Base-by-base conservation (phyloP, 2,113 vertebrate genomes). In the Elanoides forficatus region DNA sequence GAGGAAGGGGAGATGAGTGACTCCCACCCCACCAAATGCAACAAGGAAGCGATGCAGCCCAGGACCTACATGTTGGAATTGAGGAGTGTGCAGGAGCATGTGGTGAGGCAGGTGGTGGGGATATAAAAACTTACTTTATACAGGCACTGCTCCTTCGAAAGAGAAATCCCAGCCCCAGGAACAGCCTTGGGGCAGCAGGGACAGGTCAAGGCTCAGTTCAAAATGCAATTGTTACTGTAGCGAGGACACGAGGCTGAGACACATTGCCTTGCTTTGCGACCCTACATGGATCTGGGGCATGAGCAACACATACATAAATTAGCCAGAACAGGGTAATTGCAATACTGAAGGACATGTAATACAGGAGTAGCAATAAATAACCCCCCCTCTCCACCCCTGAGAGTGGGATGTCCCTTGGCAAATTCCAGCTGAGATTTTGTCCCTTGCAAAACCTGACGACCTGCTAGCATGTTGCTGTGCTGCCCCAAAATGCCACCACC, bases 41-140 rank as follows among this genome's bases (percentile, higher is more conserved):
- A 1, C 7, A 0, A 1, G 53, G 47, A 76, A 36, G 22, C 2
- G 1, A 23, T 34, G 59, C 7, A 4, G 48, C 38, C 50, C 2
- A 2, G 60, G 19, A 81, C 16, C 43, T 65, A 32, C 55, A 3
- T 25, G 36, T 19, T 67, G 79, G n/a, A 82, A 38, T 11, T 10
- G 36, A 43, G 86, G 20, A 20, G 14, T 13, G 43, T 7, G n/a
- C 1, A 0, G 42, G 25, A 7, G 17, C 30, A 0, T 12, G 15
- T 29, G 48, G 15, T 29, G 23, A 62, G 40, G 55, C 55, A 67
- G 11, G 7, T 6, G 13, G 10, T 14, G 34, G 21, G 16, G 29
- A 21, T 29, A 7, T 26, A 17, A 84, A 62, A 65, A 6, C 1
- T 38, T 9, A 9, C 8, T 19, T 56, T 60, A 47, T 36, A 45